A percentile compares a stretch with the other conserved stretches of the same genome.
These are phyloP conservation scores for Globicephala melas DNA, from an alignment of 2,113 vertebrate genomes.

Conservation along the genomic window DNA sequence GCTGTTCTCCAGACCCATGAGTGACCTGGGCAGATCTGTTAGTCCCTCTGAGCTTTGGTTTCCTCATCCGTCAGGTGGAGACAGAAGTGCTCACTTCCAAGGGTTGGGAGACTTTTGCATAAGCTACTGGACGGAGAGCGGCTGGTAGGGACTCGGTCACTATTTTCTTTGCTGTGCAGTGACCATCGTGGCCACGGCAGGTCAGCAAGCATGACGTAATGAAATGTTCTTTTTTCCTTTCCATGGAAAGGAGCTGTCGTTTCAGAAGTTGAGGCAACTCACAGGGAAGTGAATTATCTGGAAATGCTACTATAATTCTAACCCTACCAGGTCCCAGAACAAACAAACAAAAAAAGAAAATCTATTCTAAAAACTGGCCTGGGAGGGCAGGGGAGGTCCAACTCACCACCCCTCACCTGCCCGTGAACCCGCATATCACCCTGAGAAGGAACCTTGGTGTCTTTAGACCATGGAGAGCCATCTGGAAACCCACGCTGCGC, in stretches of 20 bases:
- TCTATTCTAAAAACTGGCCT: background rate
- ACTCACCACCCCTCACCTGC: background rate
- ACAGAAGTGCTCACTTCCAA: background rate
- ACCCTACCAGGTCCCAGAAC: background rate
- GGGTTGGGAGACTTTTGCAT: background rate
- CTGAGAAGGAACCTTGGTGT: background rate
- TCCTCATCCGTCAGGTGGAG: background rate
- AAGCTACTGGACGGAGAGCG: background rate
- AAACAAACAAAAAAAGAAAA: background rate
- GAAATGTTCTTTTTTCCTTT: background rate
- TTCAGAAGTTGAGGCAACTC: background rate
- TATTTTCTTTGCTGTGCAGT: fast-evolving
- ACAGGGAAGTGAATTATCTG: background rate
- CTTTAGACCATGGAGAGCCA: background rate
- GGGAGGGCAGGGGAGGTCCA: background rate
- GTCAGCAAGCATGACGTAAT: fast-evolving
- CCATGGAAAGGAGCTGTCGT: background rate
- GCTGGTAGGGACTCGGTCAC: background rate
- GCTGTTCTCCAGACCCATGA: background rate
- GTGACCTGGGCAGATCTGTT: background rate
- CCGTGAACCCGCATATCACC: background rate
- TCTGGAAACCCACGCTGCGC: background rate
- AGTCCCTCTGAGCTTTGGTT: background rate
- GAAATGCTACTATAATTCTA: background rate
- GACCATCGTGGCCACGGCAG: background rate